Conservation (phyloP, 1,140 invertebrate genomes). For the Drosophila gunungcola region DNA sequence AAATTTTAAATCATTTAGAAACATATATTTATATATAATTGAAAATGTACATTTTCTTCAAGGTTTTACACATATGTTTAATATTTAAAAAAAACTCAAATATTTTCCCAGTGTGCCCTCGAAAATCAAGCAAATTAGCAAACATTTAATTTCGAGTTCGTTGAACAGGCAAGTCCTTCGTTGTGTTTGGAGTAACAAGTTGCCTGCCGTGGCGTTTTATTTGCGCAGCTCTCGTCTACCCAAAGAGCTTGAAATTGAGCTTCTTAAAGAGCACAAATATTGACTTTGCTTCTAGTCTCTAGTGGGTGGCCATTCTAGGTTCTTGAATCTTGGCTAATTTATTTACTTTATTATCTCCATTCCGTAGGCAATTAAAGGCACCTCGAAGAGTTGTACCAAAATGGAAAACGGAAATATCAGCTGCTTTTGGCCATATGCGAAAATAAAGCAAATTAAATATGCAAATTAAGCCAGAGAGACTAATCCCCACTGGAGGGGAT, state of each 20-base stretch:
- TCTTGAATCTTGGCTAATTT: slow-evolving; percentile 21
- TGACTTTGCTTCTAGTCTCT: slow-evolving; percentile 21
- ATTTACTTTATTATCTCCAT: slow-evolving; percentile 18
- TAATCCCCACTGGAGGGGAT: slow-evolving; percentile 37
- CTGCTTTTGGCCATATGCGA: slow-evolving; percentile 14
- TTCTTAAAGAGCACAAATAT: slow-evolving; percentile 49
- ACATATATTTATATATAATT: too few relatives aligned
- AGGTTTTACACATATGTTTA: too few relatives aligned
- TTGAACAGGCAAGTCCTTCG: slow-evolving; percentile 71
- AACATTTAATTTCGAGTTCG: slow-evolving; percentile 74
- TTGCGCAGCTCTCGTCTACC: slow-evolving; percentile 25
- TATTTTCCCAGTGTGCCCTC: slow-evolving; percentile 23
- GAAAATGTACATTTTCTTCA: too few relatives aligned
- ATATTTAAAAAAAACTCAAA: too few relatives aligned
- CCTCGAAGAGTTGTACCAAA: not conserved
- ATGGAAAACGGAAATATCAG: slow-evolving; percentile 43
- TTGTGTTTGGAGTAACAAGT: slow-evolving; percentile 34
- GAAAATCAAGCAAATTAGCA: slow-evolving; percentile 75
- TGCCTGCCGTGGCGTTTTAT: slow-evolving; percentile 25
- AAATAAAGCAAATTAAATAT: slow-evolving; percentile 70
- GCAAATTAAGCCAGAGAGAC: slow-evolving; percentile 56
- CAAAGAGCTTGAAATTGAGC: slow-evolving; percentile 75
- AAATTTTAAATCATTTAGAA: not conserved
- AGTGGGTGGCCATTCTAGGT: slow-evolving; percentile 29
- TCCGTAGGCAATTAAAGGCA: not conserved